Evolutionary conservation across 2,888 invertebrate species (phyloP).

Genomic region (Sussaba pulchella): DNA sequence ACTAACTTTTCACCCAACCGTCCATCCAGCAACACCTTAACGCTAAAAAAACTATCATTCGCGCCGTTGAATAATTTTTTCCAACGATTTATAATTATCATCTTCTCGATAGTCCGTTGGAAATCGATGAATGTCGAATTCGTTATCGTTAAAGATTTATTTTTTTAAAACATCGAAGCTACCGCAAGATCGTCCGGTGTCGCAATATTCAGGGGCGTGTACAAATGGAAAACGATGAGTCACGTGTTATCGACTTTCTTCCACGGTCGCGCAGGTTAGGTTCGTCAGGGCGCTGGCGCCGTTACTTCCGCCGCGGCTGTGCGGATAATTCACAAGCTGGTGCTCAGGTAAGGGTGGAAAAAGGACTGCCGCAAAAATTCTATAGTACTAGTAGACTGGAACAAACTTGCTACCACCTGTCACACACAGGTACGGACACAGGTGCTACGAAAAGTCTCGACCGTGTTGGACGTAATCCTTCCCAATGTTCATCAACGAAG

Average conservation of each 20-base stretch:
- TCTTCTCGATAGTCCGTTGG: too few relatives aligned
- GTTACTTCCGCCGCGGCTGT: not conserved
- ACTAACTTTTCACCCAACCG: too few relatives aligned
- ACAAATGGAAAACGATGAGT: slow-evolving; percentile 71
- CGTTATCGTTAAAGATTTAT: not conserved
- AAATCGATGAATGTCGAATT: too few relatives aligned
- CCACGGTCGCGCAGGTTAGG: slow-evolving; percentile 68
- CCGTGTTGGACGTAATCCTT: not conserved
- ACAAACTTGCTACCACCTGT: slow-evolving; percentile 12
- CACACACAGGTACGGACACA: not conserved
- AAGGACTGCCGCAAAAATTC: slow-evolving; percentile 27
- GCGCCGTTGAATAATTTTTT: too few relatives aligned
- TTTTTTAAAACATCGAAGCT: not conserved
- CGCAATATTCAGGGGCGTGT: slow-evolving; percentile 65
- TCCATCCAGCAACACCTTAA: too few relatives aligned
- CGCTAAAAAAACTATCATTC: too few relatives aligned
- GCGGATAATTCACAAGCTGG: slow-evolving; percentile 30
- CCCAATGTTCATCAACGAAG: not conserved
- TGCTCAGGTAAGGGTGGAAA: slow-evolving; percentile 43
- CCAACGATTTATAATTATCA: too few relatives aligned
- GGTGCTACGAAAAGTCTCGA: slow-evolving; percentile 28
- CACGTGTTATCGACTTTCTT: slow-evolving; percentile 79
- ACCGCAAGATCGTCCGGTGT: slow-evolving; percentile 22
- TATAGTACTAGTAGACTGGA: slow-evolving; percentile 6
- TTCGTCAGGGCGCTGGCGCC: slow-evolving; percentile 38